These are phyloP conservation scores for Eolophus roseicapilla DNA, from an alignment of 2,113 vertebrate genomes.

Conservation along the genomic window DNA sequence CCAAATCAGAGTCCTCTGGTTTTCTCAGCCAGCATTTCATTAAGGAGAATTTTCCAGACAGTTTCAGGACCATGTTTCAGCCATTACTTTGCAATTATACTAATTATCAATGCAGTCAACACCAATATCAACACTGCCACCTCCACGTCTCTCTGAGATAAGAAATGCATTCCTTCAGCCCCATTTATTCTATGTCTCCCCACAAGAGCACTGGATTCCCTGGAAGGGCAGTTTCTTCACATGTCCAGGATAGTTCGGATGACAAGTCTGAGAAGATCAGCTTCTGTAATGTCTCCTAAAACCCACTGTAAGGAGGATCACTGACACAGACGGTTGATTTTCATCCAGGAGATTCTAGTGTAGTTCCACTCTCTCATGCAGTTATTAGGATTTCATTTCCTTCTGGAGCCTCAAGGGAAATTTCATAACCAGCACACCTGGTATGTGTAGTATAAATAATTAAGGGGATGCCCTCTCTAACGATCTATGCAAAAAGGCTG, in stretches of 20 bases:
- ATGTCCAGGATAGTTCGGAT: neutral
- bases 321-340: conserved; percentile 10
- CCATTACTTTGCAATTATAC: neutral
- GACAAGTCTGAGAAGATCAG: neutral
- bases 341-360: conserved; percentile 41
- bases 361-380: conserved; percentile 16
- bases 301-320: neutral
- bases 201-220: neutral
- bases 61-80: neutral
- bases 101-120: neutral
- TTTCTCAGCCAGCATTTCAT: neutral
- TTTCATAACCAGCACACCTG: conserved; percentile 59
- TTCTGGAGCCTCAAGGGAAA: conserved; percentile 50
- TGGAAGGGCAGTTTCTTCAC: neutral
- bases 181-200: neutral
- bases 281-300: neutral
- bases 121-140: neutral
- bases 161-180: neutral
- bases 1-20: neutral
- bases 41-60: neutral
- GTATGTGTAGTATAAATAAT: conserved; percentile 43
- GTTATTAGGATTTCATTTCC: conserved; percentile 62
- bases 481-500: neutral
- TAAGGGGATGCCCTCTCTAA: conserved; percentile 29
- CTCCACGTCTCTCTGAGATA: neutral